Evolutionary conservation across 30 jellyfish, hydroid and myxozoan species (phyloP).

Genomic region (Sanderia malayensis): DNA sequence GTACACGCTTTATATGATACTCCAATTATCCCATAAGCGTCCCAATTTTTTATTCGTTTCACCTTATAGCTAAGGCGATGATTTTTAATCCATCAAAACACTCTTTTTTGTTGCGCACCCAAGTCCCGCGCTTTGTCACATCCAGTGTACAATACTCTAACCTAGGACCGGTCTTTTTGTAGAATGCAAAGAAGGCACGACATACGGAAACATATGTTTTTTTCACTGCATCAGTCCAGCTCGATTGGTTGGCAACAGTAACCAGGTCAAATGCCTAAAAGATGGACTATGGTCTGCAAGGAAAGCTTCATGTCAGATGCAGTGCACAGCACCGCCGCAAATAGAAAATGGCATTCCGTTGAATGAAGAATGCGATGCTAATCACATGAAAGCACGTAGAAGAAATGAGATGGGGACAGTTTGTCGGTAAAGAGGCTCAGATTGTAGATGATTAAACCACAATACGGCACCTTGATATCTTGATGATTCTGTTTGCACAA

Average conservation of each 20-base stretch:
- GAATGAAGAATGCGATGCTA: constrained; percentile 29
- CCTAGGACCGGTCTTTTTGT: not conserved
- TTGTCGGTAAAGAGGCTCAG: constrained; percentile 61
- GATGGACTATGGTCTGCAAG: constrained; percentile 87
- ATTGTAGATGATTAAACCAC: too few relatives aligned
- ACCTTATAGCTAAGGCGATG: too few relatives aligned
- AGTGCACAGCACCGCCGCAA: constrained; percentile 61
- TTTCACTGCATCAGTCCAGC: constrained; percentile 54
- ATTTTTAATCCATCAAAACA: too few relatives aligned
- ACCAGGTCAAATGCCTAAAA: constrained; percentile 56
- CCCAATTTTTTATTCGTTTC: too few relatives aligned
- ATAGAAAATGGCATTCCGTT: constrained; percentile 48
- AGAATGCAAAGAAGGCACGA: constrained; percentile 72
- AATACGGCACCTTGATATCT: too few relatives aligned
- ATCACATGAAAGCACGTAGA: constrained; percentile 50
- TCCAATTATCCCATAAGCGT: too few relatives aligned
- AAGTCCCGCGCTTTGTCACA: too few relatives aligned
- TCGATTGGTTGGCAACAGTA: constrained; percentile 51
- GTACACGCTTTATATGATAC: too few relatives aligned
- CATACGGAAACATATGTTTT: constrained; percentile 41
- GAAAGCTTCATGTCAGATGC: constrained; percentile 54
- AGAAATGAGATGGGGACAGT: constrained; percentile 63
- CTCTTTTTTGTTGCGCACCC: too few relatives aligned
- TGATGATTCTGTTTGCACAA: too few relatives aligned
- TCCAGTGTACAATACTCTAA: too few relatives aligned